These are phyloP conservation scores for Caenorhabditis sp. DNA, from an alignment of 2,888 invertebrate species.

Conservation along the genomic window DNA sequence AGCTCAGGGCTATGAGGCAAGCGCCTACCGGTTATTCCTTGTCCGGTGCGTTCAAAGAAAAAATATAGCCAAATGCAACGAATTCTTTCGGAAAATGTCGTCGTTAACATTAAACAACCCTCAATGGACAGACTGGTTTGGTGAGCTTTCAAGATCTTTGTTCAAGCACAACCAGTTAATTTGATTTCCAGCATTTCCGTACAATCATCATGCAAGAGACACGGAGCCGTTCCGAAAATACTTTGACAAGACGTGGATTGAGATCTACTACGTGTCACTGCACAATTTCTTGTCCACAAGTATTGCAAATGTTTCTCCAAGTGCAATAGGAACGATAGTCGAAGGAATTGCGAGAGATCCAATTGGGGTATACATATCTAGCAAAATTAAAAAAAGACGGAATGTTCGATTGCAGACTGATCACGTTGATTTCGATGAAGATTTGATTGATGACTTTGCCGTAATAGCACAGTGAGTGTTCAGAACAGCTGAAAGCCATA, in stretches of 20 bases:
- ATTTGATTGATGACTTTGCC: conserved; percentile 75
- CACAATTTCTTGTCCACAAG: conserved; percentile 94
- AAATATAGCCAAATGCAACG: conserved; percentile 81
- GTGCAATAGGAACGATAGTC: conserved; percentile 60
- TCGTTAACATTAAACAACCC: conserved; percentile 66
- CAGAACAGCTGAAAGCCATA: conserved; percentile 1
- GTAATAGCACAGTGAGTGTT: conserved; percentile 73
- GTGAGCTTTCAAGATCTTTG: too few relatives aligned
- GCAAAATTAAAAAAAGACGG: background rate
- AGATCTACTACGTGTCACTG: conserved; percentile 90
- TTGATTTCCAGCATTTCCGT: conserved; percentile 87
- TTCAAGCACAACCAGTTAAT: too few relatives aligned
- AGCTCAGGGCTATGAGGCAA: conserved; percentile 86
- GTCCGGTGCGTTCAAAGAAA: conserved; percentile 89
- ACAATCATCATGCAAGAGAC: conserved; percentile 92
- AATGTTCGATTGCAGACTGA: conserved; percentile 7
- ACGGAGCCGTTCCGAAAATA: conserved; percentile 89
- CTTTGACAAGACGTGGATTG: conserved; percentile 95
- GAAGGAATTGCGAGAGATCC: conserved; percentile 56
- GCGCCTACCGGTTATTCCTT: conserved; percentile 90
- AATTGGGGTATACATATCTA: conserved; percentile 2
- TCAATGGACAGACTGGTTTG: conserved; percentile 75
- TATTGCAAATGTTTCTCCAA: conserved; percentile 82
- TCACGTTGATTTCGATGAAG: conserved; percentile 60
- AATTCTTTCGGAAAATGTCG: conserved; percentile 72